These are phyloP conservation scores for Aromia moschata DNA, from an alignment of 2,888 invertebrate genomes.

Conservation along the genomic window DNA sequence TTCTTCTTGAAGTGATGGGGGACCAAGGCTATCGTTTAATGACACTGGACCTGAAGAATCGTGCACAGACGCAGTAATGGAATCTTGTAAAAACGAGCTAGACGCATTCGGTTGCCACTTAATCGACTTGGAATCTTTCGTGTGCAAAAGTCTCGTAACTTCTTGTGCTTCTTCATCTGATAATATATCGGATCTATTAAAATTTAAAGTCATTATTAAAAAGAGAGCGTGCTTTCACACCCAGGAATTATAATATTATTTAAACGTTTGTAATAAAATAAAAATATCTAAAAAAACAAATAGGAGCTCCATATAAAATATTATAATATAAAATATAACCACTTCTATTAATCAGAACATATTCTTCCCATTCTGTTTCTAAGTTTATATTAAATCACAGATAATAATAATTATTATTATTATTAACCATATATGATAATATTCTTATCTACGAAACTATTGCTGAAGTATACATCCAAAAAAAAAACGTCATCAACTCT, in stretches of 20 bases:
- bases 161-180: slow-evolving; percentile 92
- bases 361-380: too few species aligned
- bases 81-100: slow-evolving; percentile 56
- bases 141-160: slow-evolving; percentile 82
- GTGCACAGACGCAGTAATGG: slow-evolving; percentile 65
- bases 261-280: too few species aligned
- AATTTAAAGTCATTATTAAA: slow-evolving; percentile 22
- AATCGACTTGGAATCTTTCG: slow-evolving; percentile 63
- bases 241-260: background rate
- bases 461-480: too few species aligned
- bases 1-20: slow-evolving; percentile 59
- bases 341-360: too few species aligned
- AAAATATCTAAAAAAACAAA: too few species aligned
- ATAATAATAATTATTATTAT: too few species aligned
- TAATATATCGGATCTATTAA: slow-evolving; percentile 77
- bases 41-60: slow-evolving; percentile 61
- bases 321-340: too few species aligned
- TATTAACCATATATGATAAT: too few species aligned
- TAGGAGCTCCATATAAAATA: too few species aligned
- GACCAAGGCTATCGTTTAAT: slow-evolving; percentile 58
- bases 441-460: too few species aligned
- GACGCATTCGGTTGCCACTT: slow-evolving; percentile 62
- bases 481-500: too few species aligned
- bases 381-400: too few species aligned
- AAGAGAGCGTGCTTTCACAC: background rate